Evolutionary conservation across 2,113 vertebrate genomes (phyloP), one percentile per base, ranked within the genome.

Genomic region (Gallinago undulata): DNA sequence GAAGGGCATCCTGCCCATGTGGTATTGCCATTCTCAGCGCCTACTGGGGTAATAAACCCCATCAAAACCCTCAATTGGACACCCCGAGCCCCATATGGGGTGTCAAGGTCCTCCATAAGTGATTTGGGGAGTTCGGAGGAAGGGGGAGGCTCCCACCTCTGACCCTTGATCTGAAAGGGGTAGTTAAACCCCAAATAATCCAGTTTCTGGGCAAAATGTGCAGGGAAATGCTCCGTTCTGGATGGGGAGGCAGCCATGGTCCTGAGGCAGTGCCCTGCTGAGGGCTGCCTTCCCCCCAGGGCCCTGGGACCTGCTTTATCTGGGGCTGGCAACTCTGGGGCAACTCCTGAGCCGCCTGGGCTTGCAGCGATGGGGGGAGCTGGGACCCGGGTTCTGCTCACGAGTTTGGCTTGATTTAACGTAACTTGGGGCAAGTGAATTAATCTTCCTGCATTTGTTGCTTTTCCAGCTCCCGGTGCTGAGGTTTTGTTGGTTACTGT

Each of bases 401-500:
- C 1, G 10, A 6, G 24, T 57, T 50, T 6, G 56, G 23, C 45
- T 60, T 68, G 66, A 85, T 94, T 84, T 45, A 57, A 13, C 28
- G 0, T 4, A 63, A 75, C 85, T 90, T 50, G 2, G 22, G 83
- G 83, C 51, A 31, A 48, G 76, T 5, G 72, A 72, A 56, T 90
- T 59, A 33, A 60, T 94, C 92, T 81, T n/a, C 11, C 64, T 31
- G 43, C 33, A 1, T 68, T 48, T 28, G 84, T 74, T 67, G 85
- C 79, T 86, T 64, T 13, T 37, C 86, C 70, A 33, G 86, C 84
- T 93, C 69, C 80, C 66, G 22, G 91, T 6, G 4, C 53, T 13
- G 80, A 79, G 88, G 89, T 84, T 96, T 73, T 82, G 91, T 76
- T 91, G 84, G 53, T 82, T 91, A 22, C 24, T 69, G 95, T 93